Evolutionary conservation across 2,888 invertebrate species (phyloP), one percentile per base, ranked within the genome.

Genomic region (Exephanes ischioxanthus): DNA sequence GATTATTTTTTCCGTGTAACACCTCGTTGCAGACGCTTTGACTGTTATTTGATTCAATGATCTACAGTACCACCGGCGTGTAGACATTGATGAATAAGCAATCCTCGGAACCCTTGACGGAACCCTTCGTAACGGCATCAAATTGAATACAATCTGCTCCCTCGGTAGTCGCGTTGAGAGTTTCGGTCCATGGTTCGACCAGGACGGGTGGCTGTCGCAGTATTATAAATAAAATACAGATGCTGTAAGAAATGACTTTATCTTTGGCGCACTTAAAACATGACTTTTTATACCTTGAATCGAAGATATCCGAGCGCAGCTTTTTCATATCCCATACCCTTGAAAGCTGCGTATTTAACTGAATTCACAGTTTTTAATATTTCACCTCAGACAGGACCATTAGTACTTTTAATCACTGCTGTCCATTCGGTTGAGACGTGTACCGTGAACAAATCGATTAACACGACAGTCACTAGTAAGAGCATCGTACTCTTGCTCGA

Each of bases 41-140:
- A 19, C n/a, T n/a, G 5, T 7, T 19, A 33, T 51, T 55, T 9
- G 19, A 26, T 0, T 33, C 33, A 0, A 33, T 22, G n/a, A n/a
- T n/a, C n/a, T n/a, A n/a, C n/a, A n/a, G n/a, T n/a, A n/a, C n/a
- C n/a, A n/a, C n/a, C n/a, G 91, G 91, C 0, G 89, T 89, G 68
- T 84, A 91, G 30, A 92, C 90, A 53, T 91, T 91, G 1, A 92
- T 37, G 51, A 87, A 89, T 48, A 92, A 70, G 80, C 92, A 92
- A 72, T 92, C 90, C 72, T 92, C 91, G 0, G 88, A 68, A 9
- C 92, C 92, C n/a, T 77, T 55, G 19, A 67, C 37, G 7, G 66
- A 53, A 19, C 83, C 83, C 3, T 68, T 30, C n/a, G 58, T 58
- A 11, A 37, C 7, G 1, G 19, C 22, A 7, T 86, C 66, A 0